These are phyloP conservation scores for Xenopus tropicalis DNA, from an alignment of 2,113 vertebrate species.

Conservation along the genomic window DNA sequence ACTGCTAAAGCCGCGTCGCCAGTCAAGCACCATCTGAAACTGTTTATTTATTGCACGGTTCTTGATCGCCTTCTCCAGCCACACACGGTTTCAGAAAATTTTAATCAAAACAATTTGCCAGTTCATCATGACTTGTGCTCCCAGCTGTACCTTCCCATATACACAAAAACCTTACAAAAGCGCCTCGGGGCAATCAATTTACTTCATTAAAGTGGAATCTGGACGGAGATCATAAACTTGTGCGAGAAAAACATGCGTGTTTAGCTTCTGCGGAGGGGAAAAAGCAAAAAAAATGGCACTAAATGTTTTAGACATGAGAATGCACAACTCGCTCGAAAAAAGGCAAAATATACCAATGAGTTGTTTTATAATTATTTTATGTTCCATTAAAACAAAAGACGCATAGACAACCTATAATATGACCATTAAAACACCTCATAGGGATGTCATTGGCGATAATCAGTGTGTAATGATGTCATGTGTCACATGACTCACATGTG, in stretches of 20 bases:
- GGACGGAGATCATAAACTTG: conserved; percentile 6
- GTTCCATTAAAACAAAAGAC: too few relatives aligned
- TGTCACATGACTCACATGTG: too few relatives aligned
- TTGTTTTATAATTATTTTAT: too few relatives aligned
- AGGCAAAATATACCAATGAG: too few relatives aligned
- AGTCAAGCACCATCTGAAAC: conserved; percentile 31
- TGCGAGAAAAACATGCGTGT: background rate
- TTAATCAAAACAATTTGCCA: conserved; percentile 44
- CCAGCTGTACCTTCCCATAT: conserved; percentile 21
- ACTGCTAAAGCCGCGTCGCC: background rate
- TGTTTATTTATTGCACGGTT: conserved; percentile 10
- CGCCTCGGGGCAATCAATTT: conserved; percentile 30
- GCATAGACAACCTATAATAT: too few relatives aligned
- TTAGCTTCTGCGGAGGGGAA: too few relatives aligned
- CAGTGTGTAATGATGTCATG: too few relatives aligned
- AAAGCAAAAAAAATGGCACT: too few relatives aligned
- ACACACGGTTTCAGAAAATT: conserved; percentile 10
- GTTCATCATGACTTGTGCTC: conserved; percentile 21
- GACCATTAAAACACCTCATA: too few relatives aligned
- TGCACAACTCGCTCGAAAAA: too few relatives aligned
- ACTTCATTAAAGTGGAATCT: conserved; percentile 26
- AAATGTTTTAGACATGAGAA: too few relatives aligned
- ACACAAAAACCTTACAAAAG: background rate
- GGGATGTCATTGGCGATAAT: too few relatives aligned
- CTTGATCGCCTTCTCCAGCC: background rate